These are phyloP conservation scores for Tylochromis polylepis DNA, from an alignment of 2,113 vertebrate species.

Conservation along the genomic window DNA sequence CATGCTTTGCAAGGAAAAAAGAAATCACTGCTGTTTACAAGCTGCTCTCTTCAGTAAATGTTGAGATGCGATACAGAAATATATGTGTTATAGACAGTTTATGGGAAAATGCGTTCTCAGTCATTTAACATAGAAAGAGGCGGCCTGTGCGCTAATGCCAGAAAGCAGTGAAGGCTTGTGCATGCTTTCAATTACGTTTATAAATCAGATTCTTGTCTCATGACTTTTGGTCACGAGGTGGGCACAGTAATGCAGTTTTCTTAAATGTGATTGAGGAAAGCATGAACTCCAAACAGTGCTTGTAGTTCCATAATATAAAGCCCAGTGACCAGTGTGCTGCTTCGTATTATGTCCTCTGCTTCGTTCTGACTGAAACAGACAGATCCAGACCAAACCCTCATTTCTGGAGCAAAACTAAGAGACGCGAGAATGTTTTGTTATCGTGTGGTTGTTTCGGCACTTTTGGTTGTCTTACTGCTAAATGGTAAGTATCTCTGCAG, in stretches of 20 bases:
- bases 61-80: background rate
- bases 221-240: slow-evolving; percentile 42
- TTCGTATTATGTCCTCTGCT: slow-evolving; percentile 51
- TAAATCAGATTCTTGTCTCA: slow-evolving; percentile 26
- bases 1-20: fast-evolving
- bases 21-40: background rate
- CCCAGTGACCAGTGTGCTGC: slow-evolving; percentile 26
- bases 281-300: slow-evolving; percentile 10
- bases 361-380: slow-evolving; percentile 34
- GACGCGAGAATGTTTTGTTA: slow-evolving; percentile 53
- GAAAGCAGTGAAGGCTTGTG: background rate
- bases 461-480: slow-evolving; percentile 57
- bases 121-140: background rate
- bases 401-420: slow-evolving; percentile 13
- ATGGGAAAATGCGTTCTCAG: background rate
- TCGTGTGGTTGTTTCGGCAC: slow-evolving; percentile 35
- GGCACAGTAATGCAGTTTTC: background rate
- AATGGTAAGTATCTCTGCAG: slow-evolving; percentile 54
- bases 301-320: slow-evolving; percentile 37
- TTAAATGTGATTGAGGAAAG: slow-evolving; percentile 62
- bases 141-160: background rate
- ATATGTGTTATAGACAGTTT: background rate
- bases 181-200: slow-evolving; percentile 50
- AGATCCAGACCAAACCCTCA: background rate
- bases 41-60: background rate